Base-by-base conservation (phyloP, 2,888 invertebrate genomes). In the Incurvaria masculella region DNA sequence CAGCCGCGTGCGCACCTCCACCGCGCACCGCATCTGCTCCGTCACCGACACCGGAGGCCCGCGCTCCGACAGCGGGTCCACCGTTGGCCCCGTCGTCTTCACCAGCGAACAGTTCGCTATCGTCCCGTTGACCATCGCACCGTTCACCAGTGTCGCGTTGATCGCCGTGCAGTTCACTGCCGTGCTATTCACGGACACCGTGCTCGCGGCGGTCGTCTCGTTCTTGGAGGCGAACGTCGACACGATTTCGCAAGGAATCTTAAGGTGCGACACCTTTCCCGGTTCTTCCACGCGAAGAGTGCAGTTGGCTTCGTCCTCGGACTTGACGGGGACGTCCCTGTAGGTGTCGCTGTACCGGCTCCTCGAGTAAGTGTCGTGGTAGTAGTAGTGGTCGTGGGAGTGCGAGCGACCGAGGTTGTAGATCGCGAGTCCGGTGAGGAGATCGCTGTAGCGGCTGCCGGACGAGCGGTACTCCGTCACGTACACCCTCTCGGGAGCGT, bases 321-420 rank as follows among this genome's bases (percentile, higher is more conserved):
- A 6, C 11, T 33, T 6, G 33, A n/a, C 14, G 3, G 33, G 14
- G 3, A 3, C 3, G 3, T 8, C 4, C n/a, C n/a, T n/a, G 14
- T 33, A 33, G 33, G 33, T 14, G 33, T 33, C 33, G 4, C 11
- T 4, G 33, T 33, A 33, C 33, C 33, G 8, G 11, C 2, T 5
- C 6, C 21, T 11, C 17, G 17, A 17, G 21, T 20, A 21, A 19
- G 4, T 27, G 33, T 45, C n/a, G 45, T 26, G 45, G 45, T 45
- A 20, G 45, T 33, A 45, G 41, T 18, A 41, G 33, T 45, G 27
- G 27, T 33, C 14, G 45, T 45, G 33, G 27, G 4, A 11, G 27
- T 17, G 27, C 4, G 27, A 10, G 27, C 38, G 16, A 8, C 39
- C 38, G 20, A 20, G 5, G 39, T 39, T 38, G 21, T 20, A 20